Evolutionary conservation across 2,113 vertebrate genomes (phyloP), one percentile per base, ranked within the genome.

Genomic region (Heptranchias perlo): DNA sequence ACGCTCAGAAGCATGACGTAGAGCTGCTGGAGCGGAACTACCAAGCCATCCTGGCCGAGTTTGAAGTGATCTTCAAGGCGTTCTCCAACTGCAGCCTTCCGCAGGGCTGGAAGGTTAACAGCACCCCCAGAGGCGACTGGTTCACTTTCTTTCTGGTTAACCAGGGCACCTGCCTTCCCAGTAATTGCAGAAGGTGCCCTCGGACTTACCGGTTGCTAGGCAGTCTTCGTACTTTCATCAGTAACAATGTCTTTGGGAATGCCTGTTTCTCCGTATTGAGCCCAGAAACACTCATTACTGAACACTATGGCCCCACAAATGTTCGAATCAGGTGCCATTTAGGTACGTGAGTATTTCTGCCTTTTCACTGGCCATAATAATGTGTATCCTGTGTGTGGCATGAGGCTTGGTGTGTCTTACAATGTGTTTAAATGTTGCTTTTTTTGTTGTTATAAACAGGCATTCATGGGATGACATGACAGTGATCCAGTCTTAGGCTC

Each of bases 191-290:
- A 97, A 98, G 98, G 95, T 99, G 99, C 97, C 99, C 99, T 54
- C 98, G 99, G 96, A 98, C 99, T 52, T 99, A 99, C 98, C 98
- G 99, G 97, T 98, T 99, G 96, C 98, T 99, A 11, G 98, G 99
- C 67, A 99, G 98, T 97, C 98, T 99, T 91, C 99, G 99, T 96
- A 99, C 99, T 97, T 99, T 99, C 97, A 98, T 99, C 95, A 98
- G 98, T 96, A 99, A 99, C 98, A 99, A 99, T 62, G 98, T 99
- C 96, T 99, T 99, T 95, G 99, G 99, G 87, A 99, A 99, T 3
- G 99, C 99, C 3, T 99, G 99, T 97, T 99, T 99, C 98, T 99
- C 99, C 0, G 98, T 99, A 96, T 98, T 99, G 96, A 98, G 98
- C 96, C 99, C 99, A 0, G 99, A 99, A 95, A 98, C 99, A 0